Conservation (phyloP, 1,140 invertebrate genomes). For the Dendrolimus punctatus region DNA sequence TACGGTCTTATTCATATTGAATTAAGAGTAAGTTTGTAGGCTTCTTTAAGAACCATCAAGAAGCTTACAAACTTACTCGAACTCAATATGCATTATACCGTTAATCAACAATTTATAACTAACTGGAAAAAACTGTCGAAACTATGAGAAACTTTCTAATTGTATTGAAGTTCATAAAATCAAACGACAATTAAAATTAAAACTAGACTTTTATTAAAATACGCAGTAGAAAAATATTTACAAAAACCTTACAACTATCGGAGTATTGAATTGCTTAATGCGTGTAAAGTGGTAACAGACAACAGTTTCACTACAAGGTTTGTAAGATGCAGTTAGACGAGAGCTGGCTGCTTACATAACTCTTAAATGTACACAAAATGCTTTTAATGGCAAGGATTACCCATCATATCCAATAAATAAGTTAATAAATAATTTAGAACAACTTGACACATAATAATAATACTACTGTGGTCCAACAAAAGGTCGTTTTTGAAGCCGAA, state of each 20-base stretch:
- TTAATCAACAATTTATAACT: too few relatives aligned
- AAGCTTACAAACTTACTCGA: too few relatives aligned
- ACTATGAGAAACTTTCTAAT: too few relatives aligned
- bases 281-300: constrained; percentile 50
- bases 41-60: too few relatives aligned
- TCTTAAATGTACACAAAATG: constrained; percentile 37
- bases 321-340: constrained; percentile 4
- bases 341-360: too few relatives aligned
- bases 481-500: constrained; percentile 2
- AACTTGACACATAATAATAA: constrained; percentile 29
- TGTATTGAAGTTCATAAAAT: constrained; percentile 10
- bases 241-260: constrained; percentile 56
- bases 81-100: too few relatives aligned
- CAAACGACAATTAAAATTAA: constrained; percentile 32
- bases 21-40: too few relatives aligned
- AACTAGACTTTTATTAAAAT: constrained; percentile 51
- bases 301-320: constrained; percentile 4
- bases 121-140: too few relatives aligned
- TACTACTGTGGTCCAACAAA: constrained; percentile 19
- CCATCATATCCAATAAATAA: constrained; percentile 62
- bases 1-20: too few relatives aligned
- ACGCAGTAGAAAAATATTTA: constrained; percentile 50
- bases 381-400: constrained; percentile 62
- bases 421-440: constrained; percentile 34
- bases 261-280: constrained; percentile 65